Evolutionary conservation across 2,888 invertebrate genomes (phyloP), one percentile per base, ranked within the genome.

Genomic region (Seira sanloemensis): DNA sequence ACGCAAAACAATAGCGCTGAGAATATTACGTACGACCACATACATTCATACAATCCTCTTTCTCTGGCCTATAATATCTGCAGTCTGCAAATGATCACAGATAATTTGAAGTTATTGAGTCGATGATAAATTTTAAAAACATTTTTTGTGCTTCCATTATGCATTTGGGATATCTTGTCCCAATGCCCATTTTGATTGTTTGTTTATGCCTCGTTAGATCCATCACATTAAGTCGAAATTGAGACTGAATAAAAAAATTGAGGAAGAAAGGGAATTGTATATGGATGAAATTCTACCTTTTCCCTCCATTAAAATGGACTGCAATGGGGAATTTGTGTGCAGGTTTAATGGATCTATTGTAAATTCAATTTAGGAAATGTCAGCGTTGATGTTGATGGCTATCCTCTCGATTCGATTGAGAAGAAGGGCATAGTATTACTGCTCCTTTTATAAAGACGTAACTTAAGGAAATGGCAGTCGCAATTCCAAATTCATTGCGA

Each of bases 321-420:
- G 50, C 67, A 77, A 58, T 9, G 73, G 65, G 12, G 19, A 23
- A 25, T 19, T 7, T 16, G 23, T 27, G 54, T 23, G 77, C 1
- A 50, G 72, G 67, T 67, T 83, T 83, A 83, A 83, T 83, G 83
- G 77, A 67, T 78, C 78, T 19, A 78, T 83, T 83, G 83, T 78
- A 73, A 54, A 83, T 78, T 83, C 78, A 73, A 83, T 78, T 83
- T 83, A 46, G 27, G 58, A 76, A 46, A 77, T 77, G 78, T 78
- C 77, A 83, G 73, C 78, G 26, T 67, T 78, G 68, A 83, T 83
- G 26, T 67, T 78, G 68, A 83, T 83, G 68, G 83, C 67, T 19
- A n/a, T n/a, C 27, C 77, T 66, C 21, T 66, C 21, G 23, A 66
- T 66, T 66, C 27, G 62, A 69, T 62, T 58, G 46, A 58, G 78